These are phyloP conservation scores for Spodoptera frugiperda DNA, from an alignment of 1,140 invertebrate species.

Conservation along the genomic window DNA sequence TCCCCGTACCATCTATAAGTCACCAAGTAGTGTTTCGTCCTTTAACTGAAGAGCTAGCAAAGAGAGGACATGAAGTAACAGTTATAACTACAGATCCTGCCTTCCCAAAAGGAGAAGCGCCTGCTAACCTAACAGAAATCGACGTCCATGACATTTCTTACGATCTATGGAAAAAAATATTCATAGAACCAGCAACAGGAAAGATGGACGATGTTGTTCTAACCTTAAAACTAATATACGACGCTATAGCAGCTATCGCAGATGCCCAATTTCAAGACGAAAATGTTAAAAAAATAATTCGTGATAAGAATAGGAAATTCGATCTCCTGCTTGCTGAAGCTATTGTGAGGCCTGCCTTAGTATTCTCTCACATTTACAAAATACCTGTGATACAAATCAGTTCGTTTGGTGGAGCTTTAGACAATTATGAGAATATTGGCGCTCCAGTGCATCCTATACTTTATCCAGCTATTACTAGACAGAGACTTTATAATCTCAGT, in stretches of 20 bases:
- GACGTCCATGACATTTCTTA: conserved; percentile 57
- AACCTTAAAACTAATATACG: conserved; percentile 38
- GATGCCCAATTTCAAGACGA: conserved; percentile 60
- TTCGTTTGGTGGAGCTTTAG: conserved; percentile 54
- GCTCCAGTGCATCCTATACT: conserved; percentile 75
- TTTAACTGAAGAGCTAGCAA: conserved; percentile 70
- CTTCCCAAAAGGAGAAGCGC: conserved; percentile 46
- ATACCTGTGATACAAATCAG: conserved; percentile 71
- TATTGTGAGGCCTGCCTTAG: conserved; percentile 51
- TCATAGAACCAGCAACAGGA: conserved; percentile 36
- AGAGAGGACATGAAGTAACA: conserved; percentile 80
- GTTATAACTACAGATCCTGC: conserved; percentile 64
- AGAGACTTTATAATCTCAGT: conserved; percentile 38
- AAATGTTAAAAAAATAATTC: conserved; percentile 65
- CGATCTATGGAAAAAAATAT: conserved; percentile 51
- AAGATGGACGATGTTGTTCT: conserved; percentile 36
- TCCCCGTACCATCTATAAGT: conserved; percentile 49
- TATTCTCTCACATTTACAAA: conserved; percentile 69
- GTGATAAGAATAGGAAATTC: conserved; percentile 56
- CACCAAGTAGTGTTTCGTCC: conserved; percentile 84
- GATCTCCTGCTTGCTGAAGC: conserved; percentile 66
- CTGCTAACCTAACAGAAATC: conserved; percentile 56
- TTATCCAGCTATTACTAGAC: conserved; percentile 70
- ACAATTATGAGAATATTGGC: conserved; percentile 57
- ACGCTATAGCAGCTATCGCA: conserved; percentile 52